Evolutionary conservation across 2,797 vertebrate genomes (phyloP), one percentile per base, ranked within the genome.

Genomic region (Hozukius guyotensis): DNA sequence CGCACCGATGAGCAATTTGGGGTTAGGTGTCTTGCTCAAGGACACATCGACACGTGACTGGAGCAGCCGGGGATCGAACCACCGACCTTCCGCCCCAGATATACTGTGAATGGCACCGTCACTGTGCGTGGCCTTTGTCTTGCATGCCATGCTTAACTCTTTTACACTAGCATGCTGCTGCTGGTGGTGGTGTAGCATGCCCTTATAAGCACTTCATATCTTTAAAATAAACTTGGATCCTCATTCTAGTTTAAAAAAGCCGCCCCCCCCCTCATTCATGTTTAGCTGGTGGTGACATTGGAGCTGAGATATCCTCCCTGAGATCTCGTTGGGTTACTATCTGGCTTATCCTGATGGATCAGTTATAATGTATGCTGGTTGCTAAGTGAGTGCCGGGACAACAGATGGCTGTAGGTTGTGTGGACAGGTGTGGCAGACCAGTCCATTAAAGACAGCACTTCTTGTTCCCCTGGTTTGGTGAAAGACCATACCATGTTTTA

Each of bases 101-200:
- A 16, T 16, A 4, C 8, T 1, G 16, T 16, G 75, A 38, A 56
- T 8, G 77, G 66, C 79, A 18, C 72, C 67, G 36, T 25, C 34
- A 38, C 63, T 67, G 18, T 68, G 74, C 87, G 85, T 63, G 93
- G 91, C 90, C 91, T 93, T 93, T 93, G 90, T 93, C 88, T 88
- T 42, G 57, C 67, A 8, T 55, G 78, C 82, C 76, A 49, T 67
- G 84, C 79, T 34, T 22, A 7, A 7, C 64, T 2, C 52, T 62
- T 67, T 34, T 4, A 1, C 49, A 49, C 63, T 1, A 9, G 73
- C 80, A 42, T 59, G 74, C 77, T 65, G 53, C 63, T 38, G 36
- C 63, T 38, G 36, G 0, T 42, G 13, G 0, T 38, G 24, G 42
- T 11, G 27, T 9, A 34, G 11, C 18, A n/a, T 64, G 53, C 5